Percentiles rank a stretch among this genome's conserved stretches.
phyloP scores from a whole-genome alignment of 2,797 vertebrate genomes.

The Alosa sapidissima region DNA sequence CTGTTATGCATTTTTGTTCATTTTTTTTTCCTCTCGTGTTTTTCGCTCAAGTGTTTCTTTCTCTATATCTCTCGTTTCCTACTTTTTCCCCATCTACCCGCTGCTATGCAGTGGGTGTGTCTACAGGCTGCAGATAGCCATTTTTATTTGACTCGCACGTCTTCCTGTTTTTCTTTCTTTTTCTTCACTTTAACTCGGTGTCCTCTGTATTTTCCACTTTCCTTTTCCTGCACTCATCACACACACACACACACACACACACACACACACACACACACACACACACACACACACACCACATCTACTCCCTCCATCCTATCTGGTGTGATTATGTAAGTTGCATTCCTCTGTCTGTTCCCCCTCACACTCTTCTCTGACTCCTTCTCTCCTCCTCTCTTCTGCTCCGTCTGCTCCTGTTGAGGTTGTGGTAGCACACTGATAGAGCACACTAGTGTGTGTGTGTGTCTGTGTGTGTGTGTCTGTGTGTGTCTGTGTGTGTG shows the following conservation, averaged over 20 bases:
- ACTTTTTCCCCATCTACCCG: neutral
- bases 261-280: neutral
- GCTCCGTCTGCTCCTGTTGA: slow-evolving; percentile 16
- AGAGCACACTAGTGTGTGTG: slow-evolving; percentile 54
- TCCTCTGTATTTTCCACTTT: neutral
- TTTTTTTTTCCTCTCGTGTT: neutral
- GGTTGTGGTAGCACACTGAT: neutral
- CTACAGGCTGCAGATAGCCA: neutral
- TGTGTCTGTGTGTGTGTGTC: neutral
- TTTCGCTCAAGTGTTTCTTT: neutral
- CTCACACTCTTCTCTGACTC: slow-evolving; percentile 30
- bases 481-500: neutral
- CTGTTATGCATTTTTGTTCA: neutral
- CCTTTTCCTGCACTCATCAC: neutral
- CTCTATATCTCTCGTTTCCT: neutral
- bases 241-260: neutral
- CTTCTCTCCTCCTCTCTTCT: neutral
- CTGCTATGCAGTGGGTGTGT: neutral
- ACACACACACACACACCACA: neutral
- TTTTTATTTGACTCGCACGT: neutral
- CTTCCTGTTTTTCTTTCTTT: neutral
- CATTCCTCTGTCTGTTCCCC: slow-evolving; percentile 35
- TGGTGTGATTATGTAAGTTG: slow-evolving; percentile 34
- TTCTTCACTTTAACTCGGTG: neutral
- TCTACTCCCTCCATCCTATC: neutral